Base-by-base conservation (phyloP, 2,113 vertebrate genomes). In the Bufo bufo region DNA sequence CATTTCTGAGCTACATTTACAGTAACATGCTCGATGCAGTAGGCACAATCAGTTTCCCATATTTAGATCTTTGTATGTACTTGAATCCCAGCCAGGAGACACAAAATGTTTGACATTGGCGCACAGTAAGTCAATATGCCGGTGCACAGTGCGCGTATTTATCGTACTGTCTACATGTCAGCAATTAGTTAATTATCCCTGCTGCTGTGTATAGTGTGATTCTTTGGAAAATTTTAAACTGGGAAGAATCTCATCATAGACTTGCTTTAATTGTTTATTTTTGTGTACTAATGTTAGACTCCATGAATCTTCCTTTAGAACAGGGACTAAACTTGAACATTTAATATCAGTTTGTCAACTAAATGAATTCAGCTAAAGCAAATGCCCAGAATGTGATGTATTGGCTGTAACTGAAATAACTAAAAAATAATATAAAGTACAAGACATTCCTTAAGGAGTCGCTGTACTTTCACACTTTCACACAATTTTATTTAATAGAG, bases 111-210 rank as follows among this genome's bases (percentile, higher is more conserved):
- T 87, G 77, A 77, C 77, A 45, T 56, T 33, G 75, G 59, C 43
- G 47, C 59, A 59, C 74, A 87, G 77, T 79, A 79, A 65, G 85
- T 87, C 85, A 87, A 79, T 78, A 79, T 63, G 77, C 61, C 23
- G 33, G 77, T 56, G 85, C 61, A 80, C 77, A 80, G 59, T 69
- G 75, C 61, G 43, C 65, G 77, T 80, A 79, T 87, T 87, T 87
- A 87, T 87, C 77, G 49, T 56, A 69, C 75, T 69, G 85, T 65
- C 85, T 78, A 77, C 85, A 61, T 65, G 85, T 79, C 85, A 77
- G 49, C 77, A 69, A 54, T 87, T 63, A 77, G 77, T 86, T 77
- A 74, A 86, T 78, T 86, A 79, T 79, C 49, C 59, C 50, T 20
- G 49, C 59, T 13, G n/a, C 77, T 87, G 56, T 80, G 77, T 79